phyloP scores from a whole-genome alignment of 2,113 vertebrate genomes.

The Strix uralensis region DNA sequence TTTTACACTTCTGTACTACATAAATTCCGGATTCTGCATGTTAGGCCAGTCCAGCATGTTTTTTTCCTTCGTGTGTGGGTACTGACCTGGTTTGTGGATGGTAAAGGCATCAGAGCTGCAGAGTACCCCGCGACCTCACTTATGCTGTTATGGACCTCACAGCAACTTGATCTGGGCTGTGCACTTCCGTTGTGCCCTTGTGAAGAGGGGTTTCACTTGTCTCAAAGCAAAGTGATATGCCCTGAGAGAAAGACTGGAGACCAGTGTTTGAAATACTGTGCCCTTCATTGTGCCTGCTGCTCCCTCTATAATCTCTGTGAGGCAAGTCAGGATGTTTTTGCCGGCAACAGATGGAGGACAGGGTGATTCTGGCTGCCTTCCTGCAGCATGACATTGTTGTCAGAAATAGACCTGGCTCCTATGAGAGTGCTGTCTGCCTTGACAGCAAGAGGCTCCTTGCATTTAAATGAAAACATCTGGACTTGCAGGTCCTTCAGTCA shows the following conservation, averaged over 20 bases:
- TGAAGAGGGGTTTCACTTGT: neutral
- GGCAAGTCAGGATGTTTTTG: neutral
- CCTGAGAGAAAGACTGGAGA: neutral
- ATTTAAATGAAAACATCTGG: neutral
- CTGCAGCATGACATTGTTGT: neutral
- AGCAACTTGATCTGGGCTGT: neutral
- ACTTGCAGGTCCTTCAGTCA: neutral
- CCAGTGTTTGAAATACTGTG: neutral
- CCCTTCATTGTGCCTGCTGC: neutral
- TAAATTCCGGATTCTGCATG: neutral
- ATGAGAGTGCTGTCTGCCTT: neutral
- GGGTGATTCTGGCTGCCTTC: neutral
- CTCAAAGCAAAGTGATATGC: neutral
- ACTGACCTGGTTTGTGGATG: too few relatives aligned
- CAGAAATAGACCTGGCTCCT: neutral
- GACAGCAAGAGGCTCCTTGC: neutral
- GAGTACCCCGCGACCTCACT: neutral
- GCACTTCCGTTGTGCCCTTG: rapidly evolving
- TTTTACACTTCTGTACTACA: neutral
- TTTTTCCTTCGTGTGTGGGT: neutral
- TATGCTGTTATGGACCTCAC: rapidly evolving
- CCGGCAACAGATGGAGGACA: neutral
- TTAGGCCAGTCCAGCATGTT: neutral
- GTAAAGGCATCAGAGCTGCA: neutral
- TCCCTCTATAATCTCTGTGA: neutral